phyloP scores from a whole-genome alignment of 1,140 invertebrate species.

The Nylanderia fulva region DNA sequence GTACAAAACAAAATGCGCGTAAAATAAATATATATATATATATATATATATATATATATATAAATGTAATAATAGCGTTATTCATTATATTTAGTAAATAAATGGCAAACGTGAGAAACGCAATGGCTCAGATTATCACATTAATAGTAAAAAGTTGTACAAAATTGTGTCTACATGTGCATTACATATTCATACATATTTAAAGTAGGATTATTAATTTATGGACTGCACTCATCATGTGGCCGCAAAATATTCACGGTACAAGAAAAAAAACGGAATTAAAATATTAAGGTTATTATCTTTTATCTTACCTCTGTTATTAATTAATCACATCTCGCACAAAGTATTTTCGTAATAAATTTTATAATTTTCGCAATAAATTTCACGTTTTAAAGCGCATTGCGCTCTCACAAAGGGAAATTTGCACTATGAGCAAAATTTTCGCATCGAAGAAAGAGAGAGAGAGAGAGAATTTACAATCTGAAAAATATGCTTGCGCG shows the following conservation, averaged over 20 bases:
- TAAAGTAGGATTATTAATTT: neutral
- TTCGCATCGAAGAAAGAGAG: no score
- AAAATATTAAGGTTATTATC: neutral
- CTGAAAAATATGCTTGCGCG: conserved; percentile 9
- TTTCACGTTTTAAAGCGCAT: neutral
- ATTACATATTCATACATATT: neutral
- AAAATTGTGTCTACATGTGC: neutral
- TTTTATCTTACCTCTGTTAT: neutral
- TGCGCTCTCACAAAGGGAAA: no score
- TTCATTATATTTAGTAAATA: conserved; percentile 32
- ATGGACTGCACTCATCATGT: no score
- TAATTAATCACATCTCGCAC: neutral
- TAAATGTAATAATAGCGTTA: neutral
- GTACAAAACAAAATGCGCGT: neutral
- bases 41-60: conserved; percentile 1
- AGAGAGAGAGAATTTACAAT: neutral
- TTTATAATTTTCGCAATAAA: neutral
- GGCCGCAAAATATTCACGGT: neutral
- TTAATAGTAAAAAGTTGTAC: conserved; percentile 6
- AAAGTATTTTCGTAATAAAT: neutral
- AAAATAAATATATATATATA: conserved; percentile 11
- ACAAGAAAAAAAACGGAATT: neutral
- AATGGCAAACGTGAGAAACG: neutral
- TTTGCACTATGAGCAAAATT: neutral
- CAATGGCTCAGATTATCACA: neutral